Conservation (phyloP, 2,113 vertebrate species). For the Forbesichthys papilliferus region DNA sequence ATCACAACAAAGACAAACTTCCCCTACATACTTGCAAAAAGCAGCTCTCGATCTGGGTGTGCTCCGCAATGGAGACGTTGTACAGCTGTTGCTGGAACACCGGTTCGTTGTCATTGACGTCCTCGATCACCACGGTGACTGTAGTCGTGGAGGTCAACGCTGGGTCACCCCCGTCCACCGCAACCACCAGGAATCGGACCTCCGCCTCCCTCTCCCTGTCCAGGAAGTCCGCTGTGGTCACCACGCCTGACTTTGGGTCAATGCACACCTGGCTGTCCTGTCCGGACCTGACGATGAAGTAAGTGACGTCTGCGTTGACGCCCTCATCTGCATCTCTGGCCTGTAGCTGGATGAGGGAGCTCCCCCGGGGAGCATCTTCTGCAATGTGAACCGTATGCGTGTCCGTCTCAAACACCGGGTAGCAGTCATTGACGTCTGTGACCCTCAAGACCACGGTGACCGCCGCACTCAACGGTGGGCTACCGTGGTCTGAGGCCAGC, state of each 20-base stretch:
- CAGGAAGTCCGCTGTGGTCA: conserved; percentile 73
- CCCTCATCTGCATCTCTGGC: conserved; percentile 83
- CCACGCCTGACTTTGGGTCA: conserved; percentile 76
- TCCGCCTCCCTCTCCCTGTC: conserved; percentile 80
- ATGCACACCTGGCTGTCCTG: conserved; percentile 68
- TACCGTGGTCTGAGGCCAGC: conserved; percentile 80
- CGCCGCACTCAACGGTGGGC: conserved; percentile 77
- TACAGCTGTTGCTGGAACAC: conserved; percentile 84
- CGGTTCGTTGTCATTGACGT: conserved; percentile 90
- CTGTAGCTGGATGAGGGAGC: conserved; percentile 76
- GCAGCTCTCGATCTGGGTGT: conserved; percentile 76
- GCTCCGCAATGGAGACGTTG: conserved; percentile 80
- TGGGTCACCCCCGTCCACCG: conserved; percentile 79
- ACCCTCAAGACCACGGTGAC: conserved; percentile 76
- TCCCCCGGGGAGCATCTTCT: conserved; percentile 80
- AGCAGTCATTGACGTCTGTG: conserved; percentile 84
- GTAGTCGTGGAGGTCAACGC: conserved; percentile 78
- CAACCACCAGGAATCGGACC: conserved; percentile 81
- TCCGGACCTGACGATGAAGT: conserved; percentile 67
- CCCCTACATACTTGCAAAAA: conserved; percentile 83
- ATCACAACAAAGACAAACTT: not conserved
- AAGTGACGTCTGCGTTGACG: conserved; percentile 76
- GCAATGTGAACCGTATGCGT: conserved; percentile 72
- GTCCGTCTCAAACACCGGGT: conserved; percentile 78
- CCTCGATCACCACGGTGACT: conserved; percentile 79